Evolutionary conservation across 2,888 invertebrate species (phyloP), one percentile per base, ranked within the genome.

Genomic region (Atrina japonica): DNA sequence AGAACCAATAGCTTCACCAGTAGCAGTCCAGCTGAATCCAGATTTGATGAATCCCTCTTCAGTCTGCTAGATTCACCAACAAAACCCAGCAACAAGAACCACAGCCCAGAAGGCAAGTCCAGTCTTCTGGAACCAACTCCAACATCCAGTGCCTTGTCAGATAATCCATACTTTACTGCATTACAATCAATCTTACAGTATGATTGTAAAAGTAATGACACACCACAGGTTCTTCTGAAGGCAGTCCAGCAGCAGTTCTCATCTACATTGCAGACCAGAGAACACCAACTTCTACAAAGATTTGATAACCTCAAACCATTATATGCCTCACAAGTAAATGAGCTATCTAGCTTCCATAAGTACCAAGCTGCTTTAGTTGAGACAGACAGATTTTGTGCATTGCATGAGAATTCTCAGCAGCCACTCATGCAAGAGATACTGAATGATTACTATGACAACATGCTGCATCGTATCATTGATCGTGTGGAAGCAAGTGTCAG

Each of bases 381-480:
- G 63, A 77, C 76, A 0, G 77, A 80, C 41, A 55, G 80, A 50
- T 73, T 77, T 50, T 65, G 69, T 50, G 70, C 72, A 70, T 70
- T 82, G 56, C 75, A 77, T 25, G 35, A 50, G 50, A 70, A 71
- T 11, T 75, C 66, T 18, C 43, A 59, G 29, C 70, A 70, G 16
- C 35, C 50, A 9, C 73, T 74, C 2, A 77, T 78, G 45, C 58
- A 67, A 25, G 73, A 73, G 50, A 73, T 70, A 65, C 71, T 83
- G 11, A 81, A 83, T 68, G 67, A 58, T 65, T 75, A 77, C 66
- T 83, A 79, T 73, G 82, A 82, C 72, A 71, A 75, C 63, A 72
- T 76, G 30, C 65, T 77, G 23, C 79, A 81, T 45, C 74, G 45
- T 47, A 77, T 81, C 49, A 81, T 81, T 69, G 77, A 80, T 49